Base-by-base conservation (phyloP, 2,888 invertebrate species). In the Pedicia rivosa region DNA sequence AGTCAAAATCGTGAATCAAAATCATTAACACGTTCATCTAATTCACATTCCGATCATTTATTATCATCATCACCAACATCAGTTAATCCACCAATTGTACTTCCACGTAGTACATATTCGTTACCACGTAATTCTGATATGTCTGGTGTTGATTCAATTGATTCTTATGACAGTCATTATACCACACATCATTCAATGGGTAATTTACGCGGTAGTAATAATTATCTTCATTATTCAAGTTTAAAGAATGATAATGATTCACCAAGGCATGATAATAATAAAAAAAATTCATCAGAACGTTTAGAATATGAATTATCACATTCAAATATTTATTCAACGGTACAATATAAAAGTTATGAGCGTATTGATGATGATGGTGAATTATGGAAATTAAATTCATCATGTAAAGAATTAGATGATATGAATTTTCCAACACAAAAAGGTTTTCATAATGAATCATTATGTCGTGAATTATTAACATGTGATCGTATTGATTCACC, bases 321-420 rank as follows among this genome's bases (percentile, higher is more conserved):
- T 52, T 57, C 59, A 44, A 66, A 69, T 59, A 64, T 70, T 45
- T 72, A 71, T 55, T 70, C 72, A 19, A 54, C 59, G 3, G 45
- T 55, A 7, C 55, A 43, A 28, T 45, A 44, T 32, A 47, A 44
- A 35, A 40, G 50, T 29, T 49, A 47, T 10, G 50, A 62, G 35
- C 51, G 55, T 40, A 57, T 56, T 25, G 56, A 56, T 42, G 57
- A 56, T 44, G 51, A 56, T 50, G 58, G 58, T 3, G 41, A 37
- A 10, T 38, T 40, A 15, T 80, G 81, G 79, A 75, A 80, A 44
- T 78, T 83, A 53, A 81, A 81, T 55, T 77, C 79, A 49, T 81
- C 81, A 52, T 83, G 83, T 61, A 77, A 80, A 61, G 82, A 84
- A 54, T 67, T 86, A 42, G 78, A 78, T 55, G 80, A 80, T 56